These are phyloP conservation scores for Leptinotarsa juncta DNA, from an alignment of 2,888 invertebrate species.

Conservation along the genomic window DNA sequence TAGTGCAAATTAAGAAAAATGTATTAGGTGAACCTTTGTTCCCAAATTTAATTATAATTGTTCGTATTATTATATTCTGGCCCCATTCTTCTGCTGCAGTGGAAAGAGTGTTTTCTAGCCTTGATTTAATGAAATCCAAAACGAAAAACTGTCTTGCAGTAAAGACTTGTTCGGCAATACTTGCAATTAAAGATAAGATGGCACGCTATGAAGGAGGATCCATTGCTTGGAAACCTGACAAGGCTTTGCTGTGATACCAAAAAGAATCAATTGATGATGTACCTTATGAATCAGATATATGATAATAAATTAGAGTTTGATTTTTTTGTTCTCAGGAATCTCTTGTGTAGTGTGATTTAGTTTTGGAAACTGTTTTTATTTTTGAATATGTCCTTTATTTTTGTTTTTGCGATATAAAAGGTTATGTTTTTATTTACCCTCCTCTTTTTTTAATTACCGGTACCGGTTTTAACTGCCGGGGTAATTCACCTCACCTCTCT, in stretches of 20 bases:
- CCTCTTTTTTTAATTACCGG: background rate
- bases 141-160: slow-evolving; percentile 10
- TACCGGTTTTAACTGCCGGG: background rate
- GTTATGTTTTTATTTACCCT: background rate
- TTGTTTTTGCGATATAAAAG: background rate
- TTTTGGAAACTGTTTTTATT: background rate
- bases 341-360: slow-evolving; percentile 7
- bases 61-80: background rate
- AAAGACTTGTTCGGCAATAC: background rate
- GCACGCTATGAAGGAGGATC: background rate
- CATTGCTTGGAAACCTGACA: slow-evolving; percentile 7
- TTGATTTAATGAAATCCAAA: slow-evolving; percentile 17
- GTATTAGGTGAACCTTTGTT: slow-evolving; percentile 7
- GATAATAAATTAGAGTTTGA: background rate
- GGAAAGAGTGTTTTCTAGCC: slow-evolving; percentile 15
- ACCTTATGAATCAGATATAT: background rate
- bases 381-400: background rate
- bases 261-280: background rate
- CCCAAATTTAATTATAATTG: slow-evolving; percentile 10
- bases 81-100: slow-evolving; percentile 23
- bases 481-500: background rate
- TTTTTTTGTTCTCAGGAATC: background rate
- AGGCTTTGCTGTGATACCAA: background rate
- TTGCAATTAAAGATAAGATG: too few relatives aligned
- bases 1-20: slow-evolving; percentile 11